Percentiles rank a stretch among this genome's conserved stretches.
These are phyloP conservation scores for Diaphora mendica DNA, from an alignment of 2,888 invertebrate genomes.

Conservation along the genomic window DNA sequence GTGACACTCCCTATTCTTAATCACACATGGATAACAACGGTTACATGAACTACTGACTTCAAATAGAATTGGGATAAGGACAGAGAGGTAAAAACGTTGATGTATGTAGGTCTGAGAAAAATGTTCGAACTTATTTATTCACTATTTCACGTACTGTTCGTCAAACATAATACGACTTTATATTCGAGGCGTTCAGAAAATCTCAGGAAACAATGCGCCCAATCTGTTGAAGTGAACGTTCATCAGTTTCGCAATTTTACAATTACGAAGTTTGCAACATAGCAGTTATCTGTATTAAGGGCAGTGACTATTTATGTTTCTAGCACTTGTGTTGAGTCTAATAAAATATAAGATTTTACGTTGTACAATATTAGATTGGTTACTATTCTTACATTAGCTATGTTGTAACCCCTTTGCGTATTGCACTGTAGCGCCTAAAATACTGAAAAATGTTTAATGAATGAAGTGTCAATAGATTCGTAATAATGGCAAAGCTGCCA, in stretches of 20 bases:
- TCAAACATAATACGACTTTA: neutral
- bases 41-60: too few relatives aligned
- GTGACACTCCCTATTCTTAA: too few relatives aligned
- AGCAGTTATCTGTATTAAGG: neutral
- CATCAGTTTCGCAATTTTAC: conserved; percentile 9
- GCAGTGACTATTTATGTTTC: neutral
- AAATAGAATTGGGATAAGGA: too few relatives aligned
- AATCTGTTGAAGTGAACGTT: conserved; percentile 11
- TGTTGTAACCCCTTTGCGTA: too few relatives aligned
- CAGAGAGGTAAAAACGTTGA: too few relatives aligned
- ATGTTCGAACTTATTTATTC: neutral
- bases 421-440: too few relatives aligned
- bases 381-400: neutral
- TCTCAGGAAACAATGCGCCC: conserved; percentile 1
- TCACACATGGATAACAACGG: too few relatives aligned
- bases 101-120: neutral
- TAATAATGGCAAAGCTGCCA: too few relatives aligned
- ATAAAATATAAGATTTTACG: neutral
- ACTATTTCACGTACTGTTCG: neutral
- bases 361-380: neutral
- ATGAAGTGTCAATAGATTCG: too few relatives aligned
- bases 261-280: neutral
- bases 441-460: too few relatives aligned
- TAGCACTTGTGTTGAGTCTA: too few relatives aligned
- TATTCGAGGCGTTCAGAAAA: neutral